Conservation (phyloP, 2,797 vertebrate species). For the Trachops cirrhosus region DNA sequence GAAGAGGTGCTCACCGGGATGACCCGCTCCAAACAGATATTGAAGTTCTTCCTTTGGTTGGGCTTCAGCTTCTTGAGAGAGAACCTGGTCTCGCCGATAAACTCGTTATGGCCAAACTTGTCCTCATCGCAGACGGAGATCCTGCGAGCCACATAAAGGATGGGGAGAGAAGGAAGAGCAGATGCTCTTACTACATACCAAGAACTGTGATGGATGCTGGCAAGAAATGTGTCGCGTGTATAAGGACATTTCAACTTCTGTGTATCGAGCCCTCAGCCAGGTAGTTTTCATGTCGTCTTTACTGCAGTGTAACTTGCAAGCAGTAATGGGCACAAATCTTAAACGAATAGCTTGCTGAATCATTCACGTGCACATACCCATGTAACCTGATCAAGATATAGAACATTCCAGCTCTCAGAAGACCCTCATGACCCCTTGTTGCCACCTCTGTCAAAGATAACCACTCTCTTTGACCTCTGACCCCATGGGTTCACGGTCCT, state of each 20-base stretch:
- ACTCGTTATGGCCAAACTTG: slow-evolving; percentile 98
- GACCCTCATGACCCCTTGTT: background rate
- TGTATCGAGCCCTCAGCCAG: background rate
- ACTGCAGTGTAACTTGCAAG: background rate
- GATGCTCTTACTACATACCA: rapidly evolving
- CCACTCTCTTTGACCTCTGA: background rate
- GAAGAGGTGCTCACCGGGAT: slow-evolving; percentile 85
- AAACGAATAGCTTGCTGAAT: background rate
- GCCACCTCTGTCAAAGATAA: background rate
- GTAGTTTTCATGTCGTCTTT: background rate
- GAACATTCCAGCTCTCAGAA: background rate
- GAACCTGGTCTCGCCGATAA: slow-evolving; percentile 97
- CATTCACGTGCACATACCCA: background rate
- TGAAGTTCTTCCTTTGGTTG: slow-evolving; percentile 96
- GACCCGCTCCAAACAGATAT: slow-evolving; percentile 95
- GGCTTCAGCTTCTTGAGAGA: slow-evolving; percentile 95
- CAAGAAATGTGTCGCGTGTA: rapidly evolving
- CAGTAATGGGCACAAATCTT: background rate
- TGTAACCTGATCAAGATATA: background rate
- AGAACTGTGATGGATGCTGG: background rate
- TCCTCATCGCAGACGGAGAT: slow-evolving; percentile 98
- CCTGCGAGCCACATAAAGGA: slow-evolving; percentile 76
- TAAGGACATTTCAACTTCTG: rapidly evolving
- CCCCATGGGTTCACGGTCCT: background rate
- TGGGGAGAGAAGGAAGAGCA: background rate